Evolutionary conservation across 2,888 invertebrate genomes (phyloP), one percentile per base, ranked within the genome.

Genomic region (Drosophila formosana): DNA sequence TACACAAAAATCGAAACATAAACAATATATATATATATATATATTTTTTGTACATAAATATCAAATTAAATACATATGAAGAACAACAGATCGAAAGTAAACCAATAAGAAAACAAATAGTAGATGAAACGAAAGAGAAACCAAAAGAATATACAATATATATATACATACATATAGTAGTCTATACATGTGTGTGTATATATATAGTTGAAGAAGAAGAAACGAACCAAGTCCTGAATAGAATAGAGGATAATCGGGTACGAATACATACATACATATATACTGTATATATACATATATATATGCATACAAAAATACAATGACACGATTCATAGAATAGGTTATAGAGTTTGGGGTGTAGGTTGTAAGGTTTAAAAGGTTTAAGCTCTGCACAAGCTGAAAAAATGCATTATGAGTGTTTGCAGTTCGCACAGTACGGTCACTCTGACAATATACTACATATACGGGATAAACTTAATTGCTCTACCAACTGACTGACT

Each of bases 231-330:
- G 55, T 68, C 49, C 70, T 69, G 69, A 68, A 71, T 50, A 57
- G 58, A 46, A n/a, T n/a, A 61, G 61, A 72, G 72, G 61, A 80
- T 60, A 77, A 63, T 53, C 81, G 78, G 66, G 71, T 63, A 75
- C 80, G 63, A 77, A 80, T 65, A 71, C 53, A 67, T 68, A 53
- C 32, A 46, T 51, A 45, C 18, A 64, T 57, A 58, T 63, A 64
- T 47, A 53, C 37, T 26, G 51, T 53, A 69, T 65, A 43, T 47
- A 68, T 55, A 69, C 41, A 73, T 55, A 53, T 65, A 66, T 49
- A 61, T 49, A 67, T 47, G 57, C 63, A 80, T 69, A 47, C n/a
- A 61, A 78, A 66, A 71, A 72, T 77, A 89, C 89, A 83, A 72
- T 78, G 84, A 81, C 85, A 89, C 78, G 84, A 70, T 56, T 72